Conservation (phyloP, 2,113 vertebrate species). For the Pygoscelis adeliae region DNA sequence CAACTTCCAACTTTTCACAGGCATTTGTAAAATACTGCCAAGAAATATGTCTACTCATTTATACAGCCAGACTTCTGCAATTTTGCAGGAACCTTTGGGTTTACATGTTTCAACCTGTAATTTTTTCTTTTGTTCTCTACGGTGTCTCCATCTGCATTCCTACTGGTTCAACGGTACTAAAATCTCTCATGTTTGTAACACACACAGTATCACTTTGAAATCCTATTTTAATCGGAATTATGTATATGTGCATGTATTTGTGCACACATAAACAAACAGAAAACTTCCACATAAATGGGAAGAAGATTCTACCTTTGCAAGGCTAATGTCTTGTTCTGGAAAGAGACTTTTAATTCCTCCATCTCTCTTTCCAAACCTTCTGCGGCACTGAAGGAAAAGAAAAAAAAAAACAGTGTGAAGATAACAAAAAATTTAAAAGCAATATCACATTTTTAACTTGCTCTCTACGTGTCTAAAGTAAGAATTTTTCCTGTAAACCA, state of each 20-base stretch:
- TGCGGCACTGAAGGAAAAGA: slow-evolving; percentile 33
- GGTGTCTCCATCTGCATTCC: background rate
- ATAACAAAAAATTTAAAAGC: background rate
- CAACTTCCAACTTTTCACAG: background rate
- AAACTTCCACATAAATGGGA: background rate
- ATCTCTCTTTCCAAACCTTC: slow-evolving; percentile 10
- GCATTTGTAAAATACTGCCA: background rate
- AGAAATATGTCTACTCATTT: background rate
- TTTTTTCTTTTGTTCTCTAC: background rate
- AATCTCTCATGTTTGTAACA: background rate
- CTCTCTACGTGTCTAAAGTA: background rate
- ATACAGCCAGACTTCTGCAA: background rate
- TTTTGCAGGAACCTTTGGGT: background rate
- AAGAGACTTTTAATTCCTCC: slow-evolving; percentile 4
- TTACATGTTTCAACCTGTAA: background rate
- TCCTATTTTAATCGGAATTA: background rate
- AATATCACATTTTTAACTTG: background rate
- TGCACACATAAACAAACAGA: background rate
- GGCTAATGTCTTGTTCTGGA: slow-evolving; percentile 52
- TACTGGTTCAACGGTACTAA: background rate
- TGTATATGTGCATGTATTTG: background rate
- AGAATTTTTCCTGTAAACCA: background rate
- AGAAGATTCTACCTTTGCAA: slow-evolving; percentile 60
- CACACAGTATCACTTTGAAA: background rate
- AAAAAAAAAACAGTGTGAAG: background rate